Evolutionary conservation across 2,888 invertebrate species (phyloP), one percentile per base, ranked within the genome.

Genomic region (Acleris literana): DNA sequence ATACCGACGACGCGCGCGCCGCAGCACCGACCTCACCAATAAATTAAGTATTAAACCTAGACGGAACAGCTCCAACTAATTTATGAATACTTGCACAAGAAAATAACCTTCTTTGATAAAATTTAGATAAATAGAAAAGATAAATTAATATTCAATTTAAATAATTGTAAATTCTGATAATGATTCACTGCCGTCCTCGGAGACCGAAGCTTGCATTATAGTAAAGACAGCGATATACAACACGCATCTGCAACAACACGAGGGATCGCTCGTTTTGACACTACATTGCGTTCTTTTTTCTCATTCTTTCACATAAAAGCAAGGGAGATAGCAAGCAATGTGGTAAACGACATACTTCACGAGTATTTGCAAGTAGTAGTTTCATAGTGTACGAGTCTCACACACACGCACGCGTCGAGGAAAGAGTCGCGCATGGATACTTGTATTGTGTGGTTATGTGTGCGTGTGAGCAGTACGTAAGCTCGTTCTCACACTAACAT

Each of bases 41-140:
- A 67, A 67, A 67, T 67, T 67, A 67, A 67, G 57, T 55, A 63
- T 43, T 55, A 39, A 62, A 61, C 57, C 62, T 66, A 66, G 18
- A 53, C 25, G 61, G 55, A 56, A 61, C 52, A 62, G 46, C 53
- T 56, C 46, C 52, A 52, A 62, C 53, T 44, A 62, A 17, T 22
- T 46, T 48, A 53, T 11, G 48, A 64, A 60, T 65, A 65, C 55
- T 61, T 51, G 49, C 44, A 49, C 55, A 17, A 20, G 20, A 61
- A 51, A 29, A 55, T 55, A 25, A 56, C 29, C 20, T 4, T 49
- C 22, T 54, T 17, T 25, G 22, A 39, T 25, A 55, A n/a, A 43
- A 55, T 60, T 44, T 56, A 48, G 25, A 56, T 60, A 60, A 60
- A 55, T 48, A 57, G 22, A 13, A 39, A 46, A 25, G 9, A 43